A percentile compares a stretch with the other conserved stretches of the same genome.
These are phyloP conservation scores for Holacanthella duospinosa DNA, from an alignment of 2,888 invertebrate species.

Conservation along the genomic window DNA sequence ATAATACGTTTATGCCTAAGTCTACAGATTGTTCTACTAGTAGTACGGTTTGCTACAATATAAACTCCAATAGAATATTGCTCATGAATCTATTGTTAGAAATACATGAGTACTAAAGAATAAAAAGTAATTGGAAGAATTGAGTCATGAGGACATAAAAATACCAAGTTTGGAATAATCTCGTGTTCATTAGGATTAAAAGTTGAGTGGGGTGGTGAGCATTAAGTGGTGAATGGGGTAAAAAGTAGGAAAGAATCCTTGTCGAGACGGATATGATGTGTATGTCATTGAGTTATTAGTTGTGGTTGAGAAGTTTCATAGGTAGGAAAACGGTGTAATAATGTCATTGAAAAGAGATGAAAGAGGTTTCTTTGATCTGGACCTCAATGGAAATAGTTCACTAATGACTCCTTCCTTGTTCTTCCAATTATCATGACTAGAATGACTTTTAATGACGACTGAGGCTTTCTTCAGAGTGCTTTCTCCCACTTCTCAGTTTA, in stretches of 20 bases:
- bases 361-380: not conserved
- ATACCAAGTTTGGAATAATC: too few species aligned
- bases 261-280: not conserved
- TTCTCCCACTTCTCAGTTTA: not conserved
- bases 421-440: not conserved
- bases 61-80: too few species aligned
- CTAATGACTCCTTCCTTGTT: constrained; percentile 4
- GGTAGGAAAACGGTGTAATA: not conserved
- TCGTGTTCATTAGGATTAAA: too few species aligned
- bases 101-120: too few species aligned
- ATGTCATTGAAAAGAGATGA: not conserved
- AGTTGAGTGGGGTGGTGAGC: too few species aligned
- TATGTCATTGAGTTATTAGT: too few species aligned
- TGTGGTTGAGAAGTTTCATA: not conserved
- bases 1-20: too few species aligned
- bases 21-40: too few species aligned
- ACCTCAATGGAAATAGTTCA: not conserved
- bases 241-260: not conserved
- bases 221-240: not conserved
- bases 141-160: too few species aligned
- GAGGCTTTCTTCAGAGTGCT: not conserved
- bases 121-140: too few species aligned
- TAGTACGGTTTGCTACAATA: too few species aligned
- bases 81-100: too few species aligned
- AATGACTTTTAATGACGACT: constrained; percentile 3